Percentiles rank a stretch among this genome's conserved stretches.
Conservation (phyloP, 1,140 invertebrate genomes). For the Bilobella aurantiaca region DNA sequence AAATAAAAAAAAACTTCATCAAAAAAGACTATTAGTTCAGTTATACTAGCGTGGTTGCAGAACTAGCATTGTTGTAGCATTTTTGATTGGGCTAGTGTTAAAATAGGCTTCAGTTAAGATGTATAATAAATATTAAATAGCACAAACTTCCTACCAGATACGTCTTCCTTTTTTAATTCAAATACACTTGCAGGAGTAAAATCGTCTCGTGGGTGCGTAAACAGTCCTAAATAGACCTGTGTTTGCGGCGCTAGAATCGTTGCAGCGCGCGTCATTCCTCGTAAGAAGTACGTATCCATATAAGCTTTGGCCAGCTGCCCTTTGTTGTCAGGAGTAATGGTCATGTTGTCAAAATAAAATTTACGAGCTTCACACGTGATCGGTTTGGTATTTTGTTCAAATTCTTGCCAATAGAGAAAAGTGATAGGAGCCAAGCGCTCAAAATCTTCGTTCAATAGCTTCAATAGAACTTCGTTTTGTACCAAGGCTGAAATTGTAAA, state of each 20-base stretch:
- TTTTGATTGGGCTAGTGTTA: no score
- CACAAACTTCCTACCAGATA: not conserved
- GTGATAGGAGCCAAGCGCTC: not conserved
- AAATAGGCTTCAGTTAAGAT: no score
- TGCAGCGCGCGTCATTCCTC: not conserved
- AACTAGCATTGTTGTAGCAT: no score
- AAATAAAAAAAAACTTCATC: no score
- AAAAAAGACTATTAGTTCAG: no score
- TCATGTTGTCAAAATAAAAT: not conserved
- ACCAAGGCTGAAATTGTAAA: no score
- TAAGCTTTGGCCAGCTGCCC: not conserved
- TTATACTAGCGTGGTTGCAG: no score
- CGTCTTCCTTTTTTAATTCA: not conserved
- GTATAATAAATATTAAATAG: no score
- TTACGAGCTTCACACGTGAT: not conserved
- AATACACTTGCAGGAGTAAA: not conserved
- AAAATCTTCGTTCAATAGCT: not conserved
- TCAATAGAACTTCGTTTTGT: no score
- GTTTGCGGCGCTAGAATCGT: not conserved
- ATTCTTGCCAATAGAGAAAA: not conserved
- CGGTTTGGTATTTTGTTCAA: not conserved
- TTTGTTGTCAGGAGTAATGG: not conserved
- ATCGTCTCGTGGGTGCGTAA: not conserved
- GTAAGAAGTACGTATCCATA: not conserved
- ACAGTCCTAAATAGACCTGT: not conserved